Evolutionary conservation across 2,113 vertebrate genomes (phyloP).

Genomic region (Pelmatolapia mariae): DNA sequence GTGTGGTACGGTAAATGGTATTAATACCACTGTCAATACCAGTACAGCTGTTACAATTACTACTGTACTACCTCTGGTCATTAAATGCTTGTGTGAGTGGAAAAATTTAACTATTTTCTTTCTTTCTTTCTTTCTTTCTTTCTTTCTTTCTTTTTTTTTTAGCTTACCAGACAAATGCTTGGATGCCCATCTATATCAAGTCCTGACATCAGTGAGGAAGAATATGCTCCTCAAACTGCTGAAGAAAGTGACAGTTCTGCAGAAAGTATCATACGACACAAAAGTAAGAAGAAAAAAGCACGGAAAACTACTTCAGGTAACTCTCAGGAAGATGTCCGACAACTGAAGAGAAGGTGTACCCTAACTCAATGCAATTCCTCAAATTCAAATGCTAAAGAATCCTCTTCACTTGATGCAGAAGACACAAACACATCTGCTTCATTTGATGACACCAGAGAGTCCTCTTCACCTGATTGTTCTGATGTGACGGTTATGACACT

Average conservation of each 20-base stretch:
- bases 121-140: too few species aligned
- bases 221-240: neutral
- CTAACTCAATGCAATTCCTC: fast-evolving
- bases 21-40: too few species aligned
- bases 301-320: neutral
- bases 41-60: too few species aligned
- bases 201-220: too few species aligned
- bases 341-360: neutral
- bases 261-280: neutral
- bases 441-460: too few species aligned
- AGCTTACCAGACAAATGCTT: too few species aligned
- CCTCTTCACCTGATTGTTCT: neutral
- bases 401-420: neutral
- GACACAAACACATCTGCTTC: neutral
- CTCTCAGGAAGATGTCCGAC: neutral
- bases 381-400: neutral
- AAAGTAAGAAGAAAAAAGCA: neutral
- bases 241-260: neutral
- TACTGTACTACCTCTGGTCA: too few species aligned
- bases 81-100: too few species aligned
- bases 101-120: too few species aligned
- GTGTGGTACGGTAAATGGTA: too few species aligned
- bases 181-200: too few species aligned
- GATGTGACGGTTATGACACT: neutral
- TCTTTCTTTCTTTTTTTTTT: too few species aligned